Base-by-base conservation (phyloP, 1,140 invertebrate genomes). In the Apolygus lucorum region DNA sequence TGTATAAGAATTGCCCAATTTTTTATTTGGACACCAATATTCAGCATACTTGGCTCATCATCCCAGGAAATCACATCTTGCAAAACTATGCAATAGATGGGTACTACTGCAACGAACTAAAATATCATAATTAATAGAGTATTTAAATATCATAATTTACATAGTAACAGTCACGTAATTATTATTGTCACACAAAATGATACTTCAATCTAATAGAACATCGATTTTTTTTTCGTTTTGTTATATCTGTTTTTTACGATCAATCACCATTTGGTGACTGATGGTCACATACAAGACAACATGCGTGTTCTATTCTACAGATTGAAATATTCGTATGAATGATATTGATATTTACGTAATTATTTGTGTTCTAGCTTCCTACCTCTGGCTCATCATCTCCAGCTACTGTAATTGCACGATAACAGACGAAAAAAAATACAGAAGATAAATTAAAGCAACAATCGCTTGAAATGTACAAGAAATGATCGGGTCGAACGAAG, bases 71-170 rank as follows among this genome's bases (percentile, higher is more conserved):
- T n/a, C n/a, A n/a, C n/a, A n/a, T n/a, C n/a, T n/a, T n/a, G n/a
- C n/a, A n/a, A n/a, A n/a, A n/a, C n/a, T n/a, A n/a, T n/a, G n/a
- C n/a, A n/a, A n/a, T n/a, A n/a, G n/a, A n/a, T n/a, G n/a, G n/a
- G n/a, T n/a, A n/a, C n/a, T n/a, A n/a, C n/a, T n/a, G n/a, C n/a
- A n/a, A n/a, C n/a, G n/a, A 25, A 13, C 13, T n/a, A 52, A 8
- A 26, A 14, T 49, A 17, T 49, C 42, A 24, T 62, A 68, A 26
- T 62, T 21, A 14, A 28, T 34, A 26, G 34, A 17, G 34, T 49
- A 52, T 25, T 2, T 68, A 67, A 73, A 72, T 74, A 73, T 69
- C 14, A 71, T 4, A 2, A 59, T 59, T 59, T 59, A 59, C 52
- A n/a, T 59, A n/a, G 14, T 59, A 22, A 25, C 63, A 68, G 4